These are phyloP conservation scores for Bungarus multicinctus DNA, from an alignment of 2,113 vertebrate genomes.

Conservation along the genomic window DNA sequence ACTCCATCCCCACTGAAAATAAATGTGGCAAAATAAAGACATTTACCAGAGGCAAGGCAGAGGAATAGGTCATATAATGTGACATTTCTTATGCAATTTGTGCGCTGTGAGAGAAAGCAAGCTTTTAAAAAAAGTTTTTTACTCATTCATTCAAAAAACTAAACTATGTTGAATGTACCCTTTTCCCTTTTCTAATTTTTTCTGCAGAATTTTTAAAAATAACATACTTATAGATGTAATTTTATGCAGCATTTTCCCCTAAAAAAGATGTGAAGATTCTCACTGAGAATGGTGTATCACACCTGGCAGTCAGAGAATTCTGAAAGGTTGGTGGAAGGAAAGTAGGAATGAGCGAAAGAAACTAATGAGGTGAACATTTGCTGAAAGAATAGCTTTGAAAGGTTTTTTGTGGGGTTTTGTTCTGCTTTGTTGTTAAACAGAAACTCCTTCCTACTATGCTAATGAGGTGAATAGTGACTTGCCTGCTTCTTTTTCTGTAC, in stretches of 20 bases:
- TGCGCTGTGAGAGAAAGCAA: neutral
- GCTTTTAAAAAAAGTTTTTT: neutral
- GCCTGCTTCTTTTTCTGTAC: conserved; percentile 57
- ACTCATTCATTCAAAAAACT: neutral
- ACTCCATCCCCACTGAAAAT: no score
- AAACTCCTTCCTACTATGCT: conserved; percentile 54
- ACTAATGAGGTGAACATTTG: conserved; percentile 32
- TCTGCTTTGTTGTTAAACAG: conserved; percentile 28
- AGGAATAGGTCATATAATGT: neutral
- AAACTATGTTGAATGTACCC: fast-evolving
- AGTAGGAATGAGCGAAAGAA: conserved; percentile 37
- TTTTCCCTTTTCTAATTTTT: neutral
- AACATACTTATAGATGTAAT: neutral
- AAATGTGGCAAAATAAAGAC: neutral
- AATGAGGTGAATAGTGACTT: conserved; percentile 65
- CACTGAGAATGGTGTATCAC: conserved; percentile 37
- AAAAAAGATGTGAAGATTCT: conserved; percentile 12
- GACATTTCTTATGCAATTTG: neutral
- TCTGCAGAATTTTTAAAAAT: neutral
- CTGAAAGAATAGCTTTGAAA: conserved; percentile 31
- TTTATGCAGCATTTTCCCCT: conserved; percentile 21
- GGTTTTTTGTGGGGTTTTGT: conserved; percentile 44
- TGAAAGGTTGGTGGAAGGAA: conserved; percentile 44
- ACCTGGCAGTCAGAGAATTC: conserved; percentile 35
- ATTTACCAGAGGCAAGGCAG: neutral